These are phyloP conservation scores for Aphidius gifuensis DNA, from an alignment of 1,140 invertebrate species.

Conservation along the genomic window DNA sequence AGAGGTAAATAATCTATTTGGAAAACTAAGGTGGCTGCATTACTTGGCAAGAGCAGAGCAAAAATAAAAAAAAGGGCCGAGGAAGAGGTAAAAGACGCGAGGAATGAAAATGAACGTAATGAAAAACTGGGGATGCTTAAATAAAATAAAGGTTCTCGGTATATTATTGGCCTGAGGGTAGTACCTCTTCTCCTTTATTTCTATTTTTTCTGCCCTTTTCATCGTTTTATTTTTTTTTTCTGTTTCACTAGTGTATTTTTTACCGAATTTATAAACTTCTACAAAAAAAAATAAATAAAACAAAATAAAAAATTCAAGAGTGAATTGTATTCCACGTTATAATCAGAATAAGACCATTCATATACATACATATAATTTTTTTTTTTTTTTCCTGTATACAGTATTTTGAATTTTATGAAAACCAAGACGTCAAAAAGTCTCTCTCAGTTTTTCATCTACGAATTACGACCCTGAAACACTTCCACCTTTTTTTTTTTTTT, in stretches of 20 bases:
- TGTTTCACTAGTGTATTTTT: constrained; percentile 9
- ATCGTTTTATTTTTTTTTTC: constrained; percentile 13
- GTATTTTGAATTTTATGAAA: constrained; percentile 23
- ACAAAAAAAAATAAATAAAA: background rate
- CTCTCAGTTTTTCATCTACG: background rate
- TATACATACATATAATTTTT: background rate
- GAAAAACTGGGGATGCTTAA: constrained; percentile 53
- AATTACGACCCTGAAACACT: too few relatives aligned
- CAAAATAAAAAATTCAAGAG: background rate
- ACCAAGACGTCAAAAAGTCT: background rate
- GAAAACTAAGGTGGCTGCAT: too few relatives aligned
- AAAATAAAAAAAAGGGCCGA: background rate
- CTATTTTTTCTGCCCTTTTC: background rate
- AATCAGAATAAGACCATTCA: constrained; percentile 24
- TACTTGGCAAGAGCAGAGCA: too few relatives aligned
- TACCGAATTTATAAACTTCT: constrained; percentile 19
- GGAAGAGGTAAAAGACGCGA: background rate
- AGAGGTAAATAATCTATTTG: too few relatives aligned
- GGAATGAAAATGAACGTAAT: constrained; percentile 50
- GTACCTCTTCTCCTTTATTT: constrained; percentile 19
- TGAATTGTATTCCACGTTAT: constrained; percentile 25
- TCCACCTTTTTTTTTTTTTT: too few relatives aligned
- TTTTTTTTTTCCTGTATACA: constrained; percentile 22
- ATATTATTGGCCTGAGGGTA: constrained; percentile 44
- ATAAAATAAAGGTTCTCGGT: constrained; percentile 54